Evolutionary conservation across 2,888 invertebrate species (phyloP), one percentile per base, ranked within the genome.

Genomic region (Drosophila prolongata): DNA sequence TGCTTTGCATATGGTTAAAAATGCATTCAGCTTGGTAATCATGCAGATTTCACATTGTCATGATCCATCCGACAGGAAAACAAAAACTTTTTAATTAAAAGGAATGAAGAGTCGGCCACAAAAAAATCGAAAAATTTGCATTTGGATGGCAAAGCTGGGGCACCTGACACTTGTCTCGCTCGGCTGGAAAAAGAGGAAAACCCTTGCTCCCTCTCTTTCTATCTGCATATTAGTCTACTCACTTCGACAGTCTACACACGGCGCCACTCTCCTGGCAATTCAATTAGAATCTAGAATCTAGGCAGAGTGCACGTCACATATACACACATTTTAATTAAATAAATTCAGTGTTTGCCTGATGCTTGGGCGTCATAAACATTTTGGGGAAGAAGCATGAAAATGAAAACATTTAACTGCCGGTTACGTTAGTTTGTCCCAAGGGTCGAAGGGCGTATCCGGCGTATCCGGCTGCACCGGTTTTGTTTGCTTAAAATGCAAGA

Each of bases 331-430:
- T 85, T 85, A 85, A 85, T 85, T 85, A 85, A 85, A 88, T 80
- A 85, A 75, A 85, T 85, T 81, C 80, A 60, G 83, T 83, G 69
- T 83, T 79, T 76, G 71, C 66, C 50, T 56, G 70, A 71, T 71
- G 76, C 75, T 75, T 68, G 82, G 58, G 72, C 62, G 74, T 76
- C 80, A 78, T 82, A 82, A 82, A 82, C 86, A 82, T 75, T 71
- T 67, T 59, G 65, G 61, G 73, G 44, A 38, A 52, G 66, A 19
- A 47, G 66, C 53, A 47, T 24, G 85, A 77, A 82, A 87, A 83
- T 87, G 75, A 84, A 83, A 87, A 83, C 87, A 87, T 83, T 87
- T 85, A 83, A 77, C 74, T 76, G 68, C 71, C 58, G 74, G 77
- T 75, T 80, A 64, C 52, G 72, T 79, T 65, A 58, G 55, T 53